phyloP scores from a whole-genome alignment of 1,140 invertebrate species.

The Chrysopa pallens region DNA sequence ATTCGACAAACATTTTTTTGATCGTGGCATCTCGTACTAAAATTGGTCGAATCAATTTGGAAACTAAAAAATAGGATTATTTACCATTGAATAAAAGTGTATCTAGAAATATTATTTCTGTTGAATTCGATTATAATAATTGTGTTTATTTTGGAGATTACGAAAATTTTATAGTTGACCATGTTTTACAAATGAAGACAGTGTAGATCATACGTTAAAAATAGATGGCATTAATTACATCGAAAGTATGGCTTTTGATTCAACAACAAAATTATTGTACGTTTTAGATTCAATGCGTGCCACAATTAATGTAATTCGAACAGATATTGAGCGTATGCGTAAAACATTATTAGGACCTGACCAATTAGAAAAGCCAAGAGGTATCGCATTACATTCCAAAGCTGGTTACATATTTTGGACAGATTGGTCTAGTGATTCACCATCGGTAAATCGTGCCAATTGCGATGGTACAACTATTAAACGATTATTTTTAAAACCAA shows the following conservation, averaged over 20 bases:
- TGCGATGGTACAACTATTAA: slow-evolving; percentile 65
- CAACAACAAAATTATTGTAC: slow-evolving; percentile 83
- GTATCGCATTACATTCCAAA: slow-evolving; percentile 73
- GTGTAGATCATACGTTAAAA: slow-evolving; percentile 46
- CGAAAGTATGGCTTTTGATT: slow-evolving; percentile 85
- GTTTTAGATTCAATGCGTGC: slow-evolving; percentile 68
- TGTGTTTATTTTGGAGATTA: slow-evolving; percentile 84
- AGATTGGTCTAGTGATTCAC: slow-evolving; percentile 67
- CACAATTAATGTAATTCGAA: slow-evolving; percentile 63
- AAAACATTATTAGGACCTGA: slow-evolving; percentile 54
- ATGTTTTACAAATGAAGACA: slow-evolving; percentile 48
- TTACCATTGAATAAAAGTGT: slow-evolving; percentile 40
- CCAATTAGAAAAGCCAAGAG: slow-evolving; percentile 61
- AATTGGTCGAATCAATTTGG: slow-evolving; percentile 54
- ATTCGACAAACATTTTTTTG: slow-evolving; percentile 54
- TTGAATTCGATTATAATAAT: slow-evolving; percentile 79
- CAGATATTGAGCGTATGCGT: slow-evolving; percentile 56
- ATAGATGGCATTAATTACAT: slow-evolving; percentile 59
- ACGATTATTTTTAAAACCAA: slow-evolving; percentile 41
- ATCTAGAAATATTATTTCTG: slow-evolving; percentile 64
- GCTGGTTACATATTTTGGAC: slow-evolving; percentile 82
- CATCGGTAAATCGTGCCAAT: slow-evolving; percentile 66
- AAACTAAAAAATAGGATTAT: slow-evolving; percentile 32
- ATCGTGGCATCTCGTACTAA: slow-evolving; percentile 55
- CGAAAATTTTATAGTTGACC: slow-evolving; percentile 60